Percentiles rank a stretch among this genome's conserved stretches.
phyloP scores from a whole-genome alignment of 2,113 vertebrate species.

The Egretta garzetta region DNA sequence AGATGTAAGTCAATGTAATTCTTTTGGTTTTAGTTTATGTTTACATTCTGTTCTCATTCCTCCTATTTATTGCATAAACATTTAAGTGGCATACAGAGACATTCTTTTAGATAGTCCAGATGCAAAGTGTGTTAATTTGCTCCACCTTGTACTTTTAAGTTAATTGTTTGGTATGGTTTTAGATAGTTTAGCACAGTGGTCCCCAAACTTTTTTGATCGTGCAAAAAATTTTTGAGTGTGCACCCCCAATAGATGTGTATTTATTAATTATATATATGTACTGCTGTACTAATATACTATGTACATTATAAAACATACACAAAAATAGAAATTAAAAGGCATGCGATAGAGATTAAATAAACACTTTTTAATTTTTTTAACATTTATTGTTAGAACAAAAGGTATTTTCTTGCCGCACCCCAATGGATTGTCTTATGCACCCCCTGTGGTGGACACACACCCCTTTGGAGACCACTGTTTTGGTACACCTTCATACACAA shows the following conservation, averaged over 20 bases:
- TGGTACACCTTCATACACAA: not conserved
- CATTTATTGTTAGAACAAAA: not conserved
- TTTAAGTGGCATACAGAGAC: not conserved
- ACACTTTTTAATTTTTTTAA: not conserved
- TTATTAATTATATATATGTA: not conserved
- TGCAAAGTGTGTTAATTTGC: not conserved
- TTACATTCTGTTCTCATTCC: not conserved
- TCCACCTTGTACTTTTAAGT: not conserved
- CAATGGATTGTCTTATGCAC: not conserved
- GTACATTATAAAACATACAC: not conserved
- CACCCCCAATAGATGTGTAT: not conserved
- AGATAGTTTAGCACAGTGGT: not conserved
- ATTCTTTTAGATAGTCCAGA: not conserved
- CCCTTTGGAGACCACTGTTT: not conserved
- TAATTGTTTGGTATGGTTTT: not conserved
- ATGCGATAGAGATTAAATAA: not conserved
- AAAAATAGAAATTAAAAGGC: not conserved
- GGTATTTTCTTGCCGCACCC: not conserved
- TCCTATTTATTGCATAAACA: not conserved
- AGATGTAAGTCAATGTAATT: conserved; percentile 87
- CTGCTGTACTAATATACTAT: not conserved
- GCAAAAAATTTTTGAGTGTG: not conserved
- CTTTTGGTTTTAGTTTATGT: not conserved
- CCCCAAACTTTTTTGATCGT: not conserved
- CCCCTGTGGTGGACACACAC: no score